Evolutionary conservation across 1,140 invertebrate genomes (phyloP), one percentile per base, ranked within the genome.

Genomic region (Magallana gigas): DNA sequence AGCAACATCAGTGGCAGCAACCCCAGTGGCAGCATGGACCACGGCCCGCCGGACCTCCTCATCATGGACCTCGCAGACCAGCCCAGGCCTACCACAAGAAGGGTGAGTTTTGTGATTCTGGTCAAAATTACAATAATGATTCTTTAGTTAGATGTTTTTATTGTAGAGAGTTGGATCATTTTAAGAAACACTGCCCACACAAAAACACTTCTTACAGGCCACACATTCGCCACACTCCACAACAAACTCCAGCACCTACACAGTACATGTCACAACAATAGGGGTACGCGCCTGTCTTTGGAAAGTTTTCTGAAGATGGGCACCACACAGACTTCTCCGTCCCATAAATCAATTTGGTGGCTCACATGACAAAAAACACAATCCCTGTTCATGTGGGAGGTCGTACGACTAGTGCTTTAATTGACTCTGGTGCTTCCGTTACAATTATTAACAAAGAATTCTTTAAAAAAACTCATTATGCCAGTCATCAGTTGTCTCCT

Each of bases 351-450:
- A 84, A 84, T 23, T 85, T 88, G 23, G 83, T 83, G 57, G 29
- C 83, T 2, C 76, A 58, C 23, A 57, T 88, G 58, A 36, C 80
- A 14, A 62, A 81, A 85, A 88, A 85, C 71, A 85, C 83, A 56
- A 85, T 68, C 58, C 48, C 56, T 8, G 48, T 88, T 16, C 16
- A n/a, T 9, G 18, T 88, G 57, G 36, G 57, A 6, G 59, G 57
- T 68, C 62, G 36, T 3, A 88, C 85, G n/a, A 85, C 84, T 12
- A 11, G 23, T 82, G 87, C 71, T 6, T 68, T 88, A 23, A 57
- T 88, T 23, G 87, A 88, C 83, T 83, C 87, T 23, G 87, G 87
- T 56, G 83, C 83, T 80, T 57, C 23, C 5, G 83, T 88, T 60
- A 62, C 83, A 9, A 64, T 68, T 83, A 76, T 87, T 8, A 71